phyloP scores from a whole-genome alignment of 2,113 vertebrate species.

The Amazona guildingii region DNA sequence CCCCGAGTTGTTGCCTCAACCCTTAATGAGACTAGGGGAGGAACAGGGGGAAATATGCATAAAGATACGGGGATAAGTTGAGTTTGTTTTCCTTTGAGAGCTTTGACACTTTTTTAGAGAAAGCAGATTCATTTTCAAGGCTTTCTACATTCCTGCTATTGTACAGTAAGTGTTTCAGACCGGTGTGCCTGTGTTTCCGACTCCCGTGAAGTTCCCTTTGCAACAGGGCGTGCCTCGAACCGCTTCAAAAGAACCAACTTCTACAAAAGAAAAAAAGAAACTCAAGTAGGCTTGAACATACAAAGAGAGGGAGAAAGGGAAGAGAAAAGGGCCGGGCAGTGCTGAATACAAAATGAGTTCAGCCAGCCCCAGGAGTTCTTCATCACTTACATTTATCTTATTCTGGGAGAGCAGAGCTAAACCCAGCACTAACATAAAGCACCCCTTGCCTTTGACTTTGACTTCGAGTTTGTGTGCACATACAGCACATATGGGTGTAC shows the following conservation, averaged over 20 bases:
- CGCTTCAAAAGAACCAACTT: slow-evolving; percentile 89
- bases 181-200: slow-evolving; percentile 83
- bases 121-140: slow-evolving; percentile 29
- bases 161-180: slow-evolving; percentile 74
- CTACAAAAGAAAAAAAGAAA: slow-evolving; percentile 93
- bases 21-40: neutral
- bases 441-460: slow-evolving; percentile 78
- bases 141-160: slow-evolving; percentile 60
- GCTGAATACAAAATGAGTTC: slow-evolving; percentile 86
- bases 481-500: neutral
- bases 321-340: slow-evolving; percentile 75
- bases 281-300: slow-evolving; percentile 86
- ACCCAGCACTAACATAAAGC: slow-evolving; percentile 62
- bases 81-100: slow-evolving; percentile 10
- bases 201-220: slow-evolving; percentile 87
- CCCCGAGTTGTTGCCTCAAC: neutral
- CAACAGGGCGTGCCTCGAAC: slow-evolving; percentile 88
- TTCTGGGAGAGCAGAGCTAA: slow-evolving; percentile 69
- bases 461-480: neutral
- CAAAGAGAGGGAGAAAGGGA: slow-evolving; percentile 78
- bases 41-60: neutral
- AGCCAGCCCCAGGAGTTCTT: slow-evolving; percentile 79
- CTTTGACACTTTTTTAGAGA: slow-evolving; percentile 32
- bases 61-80: neutral
- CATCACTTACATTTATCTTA: slow-evolving; percentile 80